Base-by-base conservation (phyloP, 2,113 vertebrate genomes). In the Menidia beryllina region DNA sequence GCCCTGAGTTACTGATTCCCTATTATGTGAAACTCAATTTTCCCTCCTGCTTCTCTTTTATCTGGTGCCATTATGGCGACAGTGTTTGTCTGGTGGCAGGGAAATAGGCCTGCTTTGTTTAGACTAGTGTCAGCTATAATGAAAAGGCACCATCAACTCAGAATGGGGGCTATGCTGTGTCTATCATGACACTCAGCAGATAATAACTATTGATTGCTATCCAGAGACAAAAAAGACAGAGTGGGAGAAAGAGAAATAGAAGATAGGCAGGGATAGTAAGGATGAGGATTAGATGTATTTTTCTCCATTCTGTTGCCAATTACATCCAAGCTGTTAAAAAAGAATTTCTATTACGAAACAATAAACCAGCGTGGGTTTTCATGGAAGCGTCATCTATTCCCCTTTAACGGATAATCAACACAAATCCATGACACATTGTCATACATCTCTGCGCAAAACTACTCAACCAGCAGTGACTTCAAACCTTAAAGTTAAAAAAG, bases 201-300 rank as follows among this genome's bases (percentile, higher is more conserved):
- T 92, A 90, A 93, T 91, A 92, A 93, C 91, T 90, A 92, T 92
- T 89, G 92, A 94, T 91, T 88, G 85, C 87, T 83, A 85, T 87
- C 87, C 65, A 81, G 86, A 88, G 77, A 92, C 76, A 77, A 80
- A 60, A 61, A 54, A 45, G 66, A 66, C 7, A 15, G 39, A 80
- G 64, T 53, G 50, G 56, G 75, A 58, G 74, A 88, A 52, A 79
- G 64, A 83, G 75, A 61, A 79, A 80, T 87, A 61, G 75, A 73
- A 79, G 70, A 81, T 19, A 69, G 67, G 83, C 73, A 49, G 63
- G 30, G 51, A 36, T 57, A 68, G 55, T 11, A 30, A 73, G 57
- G 66, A 79, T n/a, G 2, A 17, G 23, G 61, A 73, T 69, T 43
- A 77, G 49, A 71, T 64, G 30, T 62, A 9, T 39, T 10, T 68